Conservation (phyloP, 2,113 vertebrate genomes). For the Corydoras sp. region DNA sequence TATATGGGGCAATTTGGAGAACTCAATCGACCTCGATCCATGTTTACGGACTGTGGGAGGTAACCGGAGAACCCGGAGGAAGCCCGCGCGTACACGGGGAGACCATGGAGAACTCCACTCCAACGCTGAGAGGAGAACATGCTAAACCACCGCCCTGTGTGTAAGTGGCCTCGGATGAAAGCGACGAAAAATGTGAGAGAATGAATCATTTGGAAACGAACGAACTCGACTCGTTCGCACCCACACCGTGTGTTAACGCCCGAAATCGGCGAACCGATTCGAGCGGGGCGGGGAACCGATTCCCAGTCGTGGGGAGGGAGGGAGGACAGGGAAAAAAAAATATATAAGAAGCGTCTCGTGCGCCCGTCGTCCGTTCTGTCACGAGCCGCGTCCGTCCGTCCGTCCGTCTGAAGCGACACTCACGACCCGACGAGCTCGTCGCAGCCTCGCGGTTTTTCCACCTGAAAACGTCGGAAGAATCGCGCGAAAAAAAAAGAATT, state of each 20-base stretch:
- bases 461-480: neutral
- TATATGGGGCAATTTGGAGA: too few species aligned
- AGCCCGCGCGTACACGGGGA: too few species aligned
- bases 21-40: too few species aligned
- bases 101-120: too few species aligned
- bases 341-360: constrained; percentile 4
- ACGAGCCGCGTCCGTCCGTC: constrained; percentile 62
- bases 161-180: too few species aligned
- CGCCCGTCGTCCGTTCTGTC: constrained; percentile 55
- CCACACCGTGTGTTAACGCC: neutral
- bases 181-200: too few species aligned
- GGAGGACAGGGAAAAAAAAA: neutral
- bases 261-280: neutral
- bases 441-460: neutral
- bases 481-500: neutral
- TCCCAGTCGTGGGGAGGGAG: neutral
- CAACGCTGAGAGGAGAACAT: too few species aligned
- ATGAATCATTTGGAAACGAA: too few species aligned
- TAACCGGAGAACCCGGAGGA: too few species aligned
- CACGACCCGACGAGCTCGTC: constrained; percentile 33
- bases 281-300: neutral
- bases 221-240: too few species aligned
- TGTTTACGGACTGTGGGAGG: too few species aligned
- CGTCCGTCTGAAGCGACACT: constrained; percentile 46
- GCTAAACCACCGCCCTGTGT: too few species aligned